Percentiles rank a stretch among this genome's conserved stretches.
These are phyloP conservation scores for Ictalurus punctatus DNA, from an alignment of 2,113 vertebrate genomes.

Conservation along the genomic window DNA sequence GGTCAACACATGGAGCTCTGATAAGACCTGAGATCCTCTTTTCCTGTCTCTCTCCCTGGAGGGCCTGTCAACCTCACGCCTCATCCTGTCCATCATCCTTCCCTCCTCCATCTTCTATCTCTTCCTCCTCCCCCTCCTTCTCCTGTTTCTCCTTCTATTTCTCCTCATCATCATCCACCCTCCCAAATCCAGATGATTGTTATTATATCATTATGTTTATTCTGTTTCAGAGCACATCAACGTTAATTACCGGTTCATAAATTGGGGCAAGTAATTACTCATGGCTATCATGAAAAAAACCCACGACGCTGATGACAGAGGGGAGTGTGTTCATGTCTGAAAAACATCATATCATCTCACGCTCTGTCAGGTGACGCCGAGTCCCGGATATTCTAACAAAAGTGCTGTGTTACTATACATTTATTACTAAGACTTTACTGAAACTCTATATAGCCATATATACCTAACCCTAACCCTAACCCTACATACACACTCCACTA, in stretches of 20 bases:
- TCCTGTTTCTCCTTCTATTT: neutral
- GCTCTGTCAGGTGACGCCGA: neutral
- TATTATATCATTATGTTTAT: conserved; percentile 37
- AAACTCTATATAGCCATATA: no score
- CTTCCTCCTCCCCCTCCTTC: neutral
- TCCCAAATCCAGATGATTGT: conserved; percentile 26
- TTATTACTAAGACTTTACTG: no score
- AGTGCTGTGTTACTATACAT: no score
- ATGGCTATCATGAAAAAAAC: conserved; percentile 10
- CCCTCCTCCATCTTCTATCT: neutral
- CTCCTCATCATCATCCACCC: neutral
- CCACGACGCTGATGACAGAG: conserved; percentile 18
- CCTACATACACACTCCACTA: no score
- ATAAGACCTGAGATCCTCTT: conserved; percentile 41
- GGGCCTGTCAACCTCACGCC: conserved; percentile 39
- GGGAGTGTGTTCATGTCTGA: neutral
- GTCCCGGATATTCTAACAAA: no score
- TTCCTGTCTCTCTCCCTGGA: conserved; percentile 34
- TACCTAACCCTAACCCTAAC: no score
- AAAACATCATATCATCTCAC: neutral
- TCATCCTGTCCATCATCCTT: conserved; percentile 41
- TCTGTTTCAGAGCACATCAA: conserved; percentile 35
- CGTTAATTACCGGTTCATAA: conserved; percentile 35
- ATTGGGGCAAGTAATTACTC: conserved; percentile 37
- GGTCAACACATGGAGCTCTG: conserved; percentile 28